Evolutionary conservation across 2,797 vertebrate genomes (phyloP), one percentile per base, ranked within the genome.

Genomic region (Orientallactaga sibirica): DNA sequence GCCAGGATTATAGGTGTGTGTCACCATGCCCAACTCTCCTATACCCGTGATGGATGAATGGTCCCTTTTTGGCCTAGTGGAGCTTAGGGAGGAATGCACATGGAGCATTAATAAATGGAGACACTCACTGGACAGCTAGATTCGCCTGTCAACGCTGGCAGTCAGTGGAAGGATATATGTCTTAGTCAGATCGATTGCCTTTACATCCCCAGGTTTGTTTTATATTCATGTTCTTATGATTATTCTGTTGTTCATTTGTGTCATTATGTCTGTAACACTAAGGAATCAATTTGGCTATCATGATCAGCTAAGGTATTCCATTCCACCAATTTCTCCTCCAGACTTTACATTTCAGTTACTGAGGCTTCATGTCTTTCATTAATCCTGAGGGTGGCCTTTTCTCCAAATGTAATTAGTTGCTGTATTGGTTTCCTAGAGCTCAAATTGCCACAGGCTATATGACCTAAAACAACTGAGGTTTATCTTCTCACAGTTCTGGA

Each of bases 301-400:
- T 79, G 81, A 79, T 89, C 78, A 43, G 43, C 27, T 89, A 24
- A 61, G 71, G 48, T 73, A 67, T 61, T 89, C 64, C 29, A 87
- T 92, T 83, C 5, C 52, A 70, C 22, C 5, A 37, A 2, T 86
- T 55, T 61, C 41, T 25, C 77, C 48, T 77, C 29, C 86, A 71
- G 2, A 24, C 62, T 91, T 90, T 41, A 66, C 7, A 19, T 90
- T 82, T 7, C 33, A 52, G 0, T 82, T 48, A 77, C 58, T 79
- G 33, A 16, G 18, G 48, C 58, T 55, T 73, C 66, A 68, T 22
- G 67, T 25, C 33, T 86, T 76, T 81, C 33, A n/a, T 81, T 92
- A 29, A 71, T 43, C 67, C 84, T 24, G 20, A 41, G 37, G 37
- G 14, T 74, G 48, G 12, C 25, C 52, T 75, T 91, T 29, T 80